Conservation (phyloP, 2,797 vertebrate species). For the Fistularia commersonii region DNA sequence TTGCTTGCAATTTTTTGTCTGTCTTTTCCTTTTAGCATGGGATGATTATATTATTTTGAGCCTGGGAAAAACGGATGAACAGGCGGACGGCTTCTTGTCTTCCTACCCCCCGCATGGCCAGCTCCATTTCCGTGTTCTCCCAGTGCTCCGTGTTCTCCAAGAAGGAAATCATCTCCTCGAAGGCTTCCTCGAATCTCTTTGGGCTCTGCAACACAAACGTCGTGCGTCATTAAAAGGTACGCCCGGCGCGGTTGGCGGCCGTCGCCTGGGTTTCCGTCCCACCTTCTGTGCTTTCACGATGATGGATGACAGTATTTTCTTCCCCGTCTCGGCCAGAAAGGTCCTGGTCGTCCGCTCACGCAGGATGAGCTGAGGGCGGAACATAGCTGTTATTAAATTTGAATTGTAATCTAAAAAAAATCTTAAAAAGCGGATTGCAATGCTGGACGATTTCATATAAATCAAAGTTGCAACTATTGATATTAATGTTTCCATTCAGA, state of each 20-base stretch:
- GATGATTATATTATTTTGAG: no score
- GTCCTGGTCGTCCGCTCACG: slow-evolving; percentile 83
- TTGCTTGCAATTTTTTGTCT: no score
- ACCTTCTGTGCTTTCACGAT: slow-evolving; percentile 91
- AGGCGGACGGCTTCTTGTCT: no score
- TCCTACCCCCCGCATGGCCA: slow-evolving; percentile 86
- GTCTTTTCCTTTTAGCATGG: no score
- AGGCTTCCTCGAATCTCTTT: slow-evolving; percentile 93
- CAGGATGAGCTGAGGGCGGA: slow-evolving; percentile 81
- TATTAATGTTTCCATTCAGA: no score
- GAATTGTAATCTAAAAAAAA: no score
- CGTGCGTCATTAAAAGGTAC: neutral
- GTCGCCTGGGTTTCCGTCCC: slow-evolving; percentile 21
- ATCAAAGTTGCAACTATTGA: no score
- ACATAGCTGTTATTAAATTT: neutral
- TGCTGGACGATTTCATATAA: no score
- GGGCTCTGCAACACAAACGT: slow-evolving; percentile 78
- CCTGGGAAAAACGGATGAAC: no score
- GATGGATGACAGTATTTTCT: slow-evolving; percentile 90
- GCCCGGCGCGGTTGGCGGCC: rapidly evolving
- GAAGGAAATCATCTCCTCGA: slow-evolving; percentile 93
- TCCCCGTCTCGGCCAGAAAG: slow-evolving; percentile 91
- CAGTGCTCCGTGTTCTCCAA: slow-evolving; percentile 90
- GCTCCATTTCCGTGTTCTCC: slow-evolving; percentile 89
- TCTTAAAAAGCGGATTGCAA: no score